These are phyloP conservation scores for Polydrusus tereticollis DNA, from an alignment of 2,888 invertebrate species.

Conservation along the genomic window DNA sequence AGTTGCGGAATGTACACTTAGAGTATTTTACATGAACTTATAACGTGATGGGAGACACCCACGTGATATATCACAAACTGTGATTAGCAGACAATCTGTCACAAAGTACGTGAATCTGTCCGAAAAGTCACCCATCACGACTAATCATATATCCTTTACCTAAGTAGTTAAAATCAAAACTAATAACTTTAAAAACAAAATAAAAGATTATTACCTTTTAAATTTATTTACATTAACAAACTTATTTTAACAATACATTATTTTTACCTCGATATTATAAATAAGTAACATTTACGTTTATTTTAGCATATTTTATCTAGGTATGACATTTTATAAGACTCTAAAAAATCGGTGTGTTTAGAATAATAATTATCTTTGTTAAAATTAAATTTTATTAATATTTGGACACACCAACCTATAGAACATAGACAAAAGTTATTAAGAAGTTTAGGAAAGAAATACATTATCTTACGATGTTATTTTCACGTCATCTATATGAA, in stretches of 20 bases:
- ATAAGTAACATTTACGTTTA: not conserved
- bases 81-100: not conserved
- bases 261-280: constrained; percentile 9
- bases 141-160: constrained; percentile 1
- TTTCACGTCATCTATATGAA: too few relatives aligned
- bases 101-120: too few relatives aligned
- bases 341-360: not conserved
- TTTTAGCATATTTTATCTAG: not conserved
- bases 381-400: not conserved
- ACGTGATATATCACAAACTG: not conserved
- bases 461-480: not conserved
- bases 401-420: not conserved
- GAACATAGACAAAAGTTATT: too few relatives aligned
- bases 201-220: not conserved
- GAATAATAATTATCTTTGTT: not conserved
- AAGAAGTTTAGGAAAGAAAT: not conserved
- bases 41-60: not conserved
- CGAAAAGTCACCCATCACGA: not conserved
- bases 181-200: constrained; percentile 7
- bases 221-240: constrained; percentile 23
- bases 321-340: constrained; percentile 7
- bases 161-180: constrained; percentile 19
- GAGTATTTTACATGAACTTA: constrained; percentile 1
- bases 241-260: not conserved
- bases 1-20: constrained; percentile 21